Base-by-base conservation (phyloP, 2,888 invertebrate genomes). In the Liodrosophila aerea region DNA sequence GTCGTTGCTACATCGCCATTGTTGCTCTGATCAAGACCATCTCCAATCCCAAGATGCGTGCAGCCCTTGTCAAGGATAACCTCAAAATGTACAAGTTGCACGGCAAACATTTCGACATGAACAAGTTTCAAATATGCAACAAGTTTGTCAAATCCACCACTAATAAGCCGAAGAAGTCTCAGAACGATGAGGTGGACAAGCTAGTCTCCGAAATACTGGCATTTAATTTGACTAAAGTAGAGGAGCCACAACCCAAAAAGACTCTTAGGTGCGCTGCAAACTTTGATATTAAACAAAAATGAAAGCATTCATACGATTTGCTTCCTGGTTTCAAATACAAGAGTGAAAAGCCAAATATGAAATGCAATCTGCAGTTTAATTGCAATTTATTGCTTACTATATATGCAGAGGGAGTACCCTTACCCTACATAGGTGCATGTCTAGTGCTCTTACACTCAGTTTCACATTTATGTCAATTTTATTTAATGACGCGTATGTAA, bases 1-100 rank as follows among this genome's bases (percentile, higher is more conserved):
- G 78, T 51, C 66, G 70, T 22, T 85, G 80, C 16, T 64, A 67
- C 22, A 67, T 80, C 11, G 83, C 85, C 0, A 12, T 83, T 2
- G 57, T 57, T 0, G 80, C 80, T 0, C 49, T 83, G 1, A 45
- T 27, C 11, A 66, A 59, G 13, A 80, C 80, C 0, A 54, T 83
- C 11, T 18, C 44, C 2, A 51, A 85, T 40, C 5, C 31, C 0
- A 5, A 66, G 7, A 50, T 70, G 53, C 73, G 70, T 0, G 40
- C 36, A 4, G 60, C 58, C 5, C 5, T 73, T 11, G 37, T 70
- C 1, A 61, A 60, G 45, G 64, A 65, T 11, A 73, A 49, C 33
- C 47, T 78, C 7, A 66, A 62, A 46, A 82, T 64, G 80, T 78
- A 85, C 33, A 33, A 60, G 8, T 18, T 53, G 4, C 60, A 64